Evolutionary conservation across 1,140 invertebrate species (phyloP), one percentile per base, ranked within the genome.

Genomic region (Apis mellifera): DNA sequence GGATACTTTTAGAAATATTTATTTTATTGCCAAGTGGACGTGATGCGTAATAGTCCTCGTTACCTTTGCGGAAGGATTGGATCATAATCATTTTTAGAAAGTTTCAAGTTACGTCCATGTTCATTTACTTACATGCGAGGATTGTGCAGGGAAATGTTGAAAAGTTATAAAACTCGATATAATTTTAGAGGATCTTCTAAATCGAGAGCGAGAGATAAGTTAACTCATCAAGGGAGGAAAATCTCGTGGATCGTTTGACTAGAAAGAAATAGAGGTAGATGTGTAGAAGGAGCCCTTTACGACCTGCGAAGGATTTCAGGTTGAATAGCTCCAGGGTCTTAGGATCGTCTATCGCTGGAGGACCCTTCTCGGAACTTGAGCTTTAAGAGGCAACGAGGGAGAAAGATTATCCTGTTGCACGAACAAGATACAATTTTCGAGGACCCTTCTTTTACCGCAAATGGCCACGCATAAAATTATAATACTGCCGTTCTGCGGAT

Each of bases 221-320:
- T 50, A n/a, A 52, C 23, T 42, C n/a, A 17, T 9, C 17, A 11
- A 69, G 26, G n/a, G 19, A 50, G n/a, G 19, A 66, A 65, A 62
- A 48, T 9, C 9, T 60, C 60, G n/a, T n/a, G 32, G 21, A 42
- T 54, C 57, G 19, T 54, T 66, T 15, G 73, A 21, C 64, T 68
- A 68, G 55, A 15, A 54, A 26, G 48, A n/a, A 73, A 65, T 81
- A 69, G 78, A 69, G 32, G 4, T 12, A 81, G 54, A n/a, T 55
- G 60, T 42, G 52, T 66, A 54, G n/a, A 52, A 54, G n/a, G n/a
- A n/a, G n/a, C 82, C 66, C 52, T 88, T 86, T 84, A 84, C 78
- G 78, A 84, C 83, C 83, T 78, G 85, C 77, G 73, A 72, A 82
- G 83, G 85, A 86, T 86, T 86, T 86, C 71, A 79, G 80, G 82